Evolutionary conservation across 2,113 vertebrate species (phyloP), one percentile per base, ranked within the genome.

Genomic region (Hippopotamus amphibius): DNA sequence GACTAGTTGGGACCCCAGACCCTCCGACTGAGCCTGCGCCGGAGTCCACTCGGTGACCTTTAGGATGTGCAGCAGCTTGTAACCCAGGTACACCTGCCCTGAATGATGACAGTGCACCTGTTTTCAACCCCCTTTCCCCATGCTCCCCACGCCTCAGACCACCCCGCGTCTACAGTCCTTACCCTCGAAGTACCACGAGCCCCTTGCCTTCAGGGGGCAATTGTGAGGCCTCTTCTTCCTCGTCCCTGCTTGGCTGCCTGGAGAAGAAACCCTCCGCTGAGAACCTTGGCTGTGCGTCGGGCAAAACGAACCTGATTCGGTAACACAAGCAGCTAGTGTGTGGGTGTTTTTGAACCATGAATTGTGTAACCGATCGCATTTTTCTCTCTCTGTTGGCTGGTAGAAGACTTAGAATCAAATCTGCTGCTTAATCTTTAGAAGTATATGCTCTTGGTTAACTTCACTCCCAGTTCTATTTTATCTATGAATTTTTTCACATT

Each of bases 351-450:
- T 59, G 11, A 86, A 53, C 53, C 81, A n/a, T 65, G 43, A 89
- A 43, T 53, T 80, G 5, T 46, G 30, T 76, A 55, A 85, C 55
- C 91, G 57, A 33, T 46, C 41, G 65, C 24, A 17, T 50, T 68
- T 83, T 2, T 65, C 33, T 88, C 24, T 59, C 76, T 41, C 46
- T 69, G 59, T 41, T 83, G 33, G 7, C 68, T 72, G 7, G 16
- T 55, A 66, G 33, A 79, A 94, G 96, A 8, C 55, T 92, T 86
- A 79, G 68, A 92, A 66, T 86, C 41, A 68, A 88, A 68, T 43
- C 43, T 61, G 48, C 53, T 59, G 0, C 72, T 96, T 90, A 59
- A 37, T 76, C 28, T 72, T 94, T 63, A 68, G 6, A 85, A 79
- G n/a, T 68, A 74, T 61, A 41, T 1, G 6, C 63, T 77, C 81